Conservation (phyloP, 2,797 vertebrate genomes). For the Tachyglossus aculeatus region DNA sequence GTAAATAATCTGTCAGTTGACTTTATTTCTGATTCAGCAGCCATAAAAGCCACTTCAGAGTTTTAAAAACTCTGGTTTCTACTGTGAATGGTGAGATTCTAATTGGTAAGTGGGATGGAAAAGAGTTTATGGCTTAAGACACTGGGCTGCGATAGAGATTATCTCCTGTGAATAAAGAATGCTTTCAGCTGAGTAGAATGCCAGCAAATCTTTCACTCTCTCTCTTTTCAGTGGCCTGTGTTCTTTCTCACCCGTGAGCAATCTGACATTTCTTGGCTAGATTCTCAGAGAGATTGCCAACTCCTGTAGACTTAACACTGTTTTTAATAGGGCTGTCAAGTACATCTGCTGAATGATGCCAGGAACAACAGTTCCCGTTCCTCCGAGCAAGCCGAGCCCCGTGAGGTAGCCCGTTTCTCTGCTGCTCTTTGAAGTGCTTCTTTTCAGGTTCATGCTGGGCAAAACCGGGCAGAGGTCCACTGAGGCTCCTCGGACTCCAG, state of each 20-base stretch:
- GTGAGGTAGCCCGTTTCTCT: neutral
- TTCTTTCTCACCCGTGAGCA: neutral
- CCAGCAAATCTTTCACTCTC: neutral
- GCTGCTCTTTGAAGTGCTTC: too few species aligned
- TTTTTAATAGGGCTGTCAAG: neutral
- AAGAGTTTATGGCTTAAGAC: neutral
- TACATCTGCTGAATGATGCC: neutral
- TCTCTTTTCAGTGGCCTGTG: neutral
- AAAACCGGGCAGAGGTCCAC: neutral
- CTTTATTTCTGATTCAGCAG: neutral
- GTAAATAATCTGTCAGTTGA: neutral
- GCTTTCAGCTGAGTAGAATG: neutral
- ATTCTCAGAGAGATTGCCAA: neutral
- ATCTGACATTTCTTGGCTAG: neutral
- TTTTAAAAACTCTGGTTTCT: neutral
- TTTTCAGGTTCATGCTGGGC: neutral
- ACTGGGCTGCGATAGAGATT: neutral
- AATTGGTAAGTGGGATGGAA: neutral
- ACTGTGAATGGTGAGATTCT: neutral
- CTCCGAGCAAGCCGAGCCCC: neutral
- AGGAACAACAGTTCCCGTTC: neutral
- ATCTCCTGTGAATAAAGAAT: neutral
- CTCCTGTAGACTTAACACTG: neutral
- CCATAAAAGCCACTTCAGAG: neutral
- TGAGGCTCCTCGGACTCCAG: slow-evolving; percentile 1